Percentiles rank a stretch among this genome's conserved stretches.
These are phyloP conservation scores for Salticus scenicus DNA, from an alignment of 2,888 invertebrate genomes.

Conservation along the genomic window DNA sequence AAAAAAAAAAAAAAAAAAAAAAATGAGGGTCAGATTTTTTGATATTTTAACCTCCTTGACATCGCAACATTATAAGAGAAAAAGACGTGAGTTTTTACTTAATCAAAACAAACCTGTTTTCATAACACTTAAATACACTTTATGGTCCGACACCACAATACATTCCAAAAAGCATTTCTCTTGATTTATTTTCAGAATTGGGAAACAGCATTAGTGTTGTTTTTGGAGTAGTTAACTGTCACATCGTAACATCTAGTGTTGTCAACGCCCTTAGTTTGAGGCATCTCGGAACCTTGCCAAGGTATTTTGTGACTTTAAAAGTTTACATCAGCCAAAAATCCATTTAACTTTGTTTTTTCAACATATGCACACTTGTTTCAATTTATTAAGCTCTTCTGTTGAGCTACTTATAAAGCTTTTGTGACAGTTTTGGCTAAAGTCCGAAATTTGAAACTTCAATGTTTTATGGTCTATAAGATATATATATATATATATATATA, in stretches of 20 bases:
- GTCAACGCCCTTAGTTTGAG: constrained; percentile 2
- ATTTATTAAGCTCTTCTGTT: background rate
- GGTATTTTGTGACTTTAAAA: background rate
- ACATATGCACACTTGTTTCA: background rate
- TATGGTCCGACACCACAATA: background rate
- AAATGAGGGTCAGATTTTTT: background rate
- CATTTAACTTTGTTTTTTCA: background rate
- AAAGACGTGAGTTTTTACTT: background rate
- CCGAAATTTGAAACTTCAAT: too few species aligned
- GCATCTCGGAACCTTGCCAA: background rate
- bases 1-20: background rate
- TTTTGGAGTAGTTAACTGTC: constrained; percentile 10
- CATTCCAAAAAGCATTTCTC: background rate
- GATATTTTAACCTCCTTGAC: background rate
- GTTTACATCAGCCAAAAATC: background rate
- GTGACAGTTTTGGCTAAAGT: too few species aligned
- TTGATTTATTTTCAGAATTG: constrained; percentile 1
- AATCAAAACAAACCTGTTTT: constrained; percentile 12
- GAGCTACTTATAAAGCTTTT: too few species aligned
- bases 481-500: too few species aligned
- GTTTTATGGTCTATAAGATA: too few species aligned
- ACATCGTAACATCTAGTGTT: background rate
- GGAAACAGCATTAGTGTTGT: background rate
- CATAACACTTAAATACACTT: background rate
- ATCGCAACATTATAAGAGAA: background rate